Evolutionary conservation across 35 echinoderm and acorn worm genomes (phyloP), one percentile per base, ranked within the genome.

Genomic region (Chiridota heheva): DNA sequence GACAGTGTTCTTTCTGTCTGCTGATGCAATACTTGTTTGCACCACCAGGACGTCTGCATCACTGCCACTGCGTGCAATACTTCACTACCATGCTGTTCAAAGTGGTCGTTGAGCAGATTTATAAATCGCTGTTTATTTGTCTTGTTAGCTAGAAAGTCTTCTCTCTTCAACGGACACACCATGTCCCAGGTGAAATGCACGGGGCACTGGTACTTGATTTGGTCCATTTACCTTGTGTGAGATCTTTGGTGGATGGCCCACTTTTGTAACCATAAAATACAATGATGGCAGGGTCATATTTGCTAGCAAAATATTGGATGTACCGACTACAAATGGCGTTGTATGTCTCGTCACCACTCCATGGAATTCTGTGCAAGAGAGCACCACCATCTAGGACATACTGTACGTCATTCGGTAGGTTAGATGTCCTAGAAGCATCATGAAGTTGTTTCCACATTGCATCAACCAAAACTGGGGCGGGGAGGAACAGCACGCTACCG

Each of bases 341-440:
- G 51, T 64, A 90, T 67, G 80, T 84, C 17, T 53, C 38, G 20
- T 53, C 70, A 39, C 60, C 69, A 33, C 57, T 35, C 91, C 91
- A 96, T 4, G 69, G 51, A 37, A 89, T 34, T 28, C 86, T 1
- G 42, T 96, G 86, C 1, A 89, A 25, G 5, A 96, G 76, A 57
- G 86, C 58, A 3, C 91, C 91, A 42, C 86, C 81, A 88, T 96
- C 91, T 31, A 95, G 36, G 37, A 96, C 81, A 63, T 89, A 86
- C 35, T 89, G 86, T n/a, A n/a, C n/a, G n/a, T n/a, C n/a, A n/a
- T n/a, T n/a, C n/a, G n/a, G n/a, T n/a, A n/a, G n/a, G n/a, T n/a
- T n/a, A n/a, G n/a, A n/a, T n/a, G n/a, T n/a, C n/a, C n/a, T n/a
- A n/a, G n/a, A n/a, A n/a, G n/a, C n/a, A n/a, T n/a, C n/a, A n/a